Percentiles rank a stretch among this genome's conserved stretches.
Conservation (phyloP, 2,113 vertebrate genomes). For the Antechinus flavipes region DNA sequence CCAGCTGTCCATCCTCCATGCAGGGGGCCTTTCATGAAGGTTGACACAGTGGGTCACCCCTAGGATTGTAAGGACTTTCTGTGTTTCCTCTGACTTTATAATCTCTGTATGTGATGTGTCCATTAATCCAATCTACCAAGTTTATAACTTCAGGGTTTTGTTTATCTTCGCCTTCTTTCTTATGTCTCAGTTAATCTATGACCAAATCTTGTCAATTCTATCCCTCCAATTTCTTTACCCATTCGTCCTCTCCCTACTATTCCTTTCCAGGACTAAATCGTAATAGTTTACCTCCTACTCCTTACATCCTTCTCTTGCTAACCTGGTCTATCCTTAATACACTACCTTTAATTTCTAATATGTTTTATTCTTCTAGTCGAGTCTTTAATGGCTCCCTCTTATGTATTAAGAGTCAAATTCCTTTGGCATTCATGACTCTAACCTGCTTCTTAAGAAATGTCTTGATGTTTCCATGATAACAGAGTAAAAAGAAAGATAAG, state of each 20-base stretch:
- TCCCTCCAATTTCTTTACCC: no score
- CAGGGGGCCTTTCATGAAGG: background rate
- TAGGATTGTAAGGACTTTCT: background rate
- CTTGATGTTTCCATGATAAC: background rate
- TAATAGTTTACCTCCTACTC: background rate
- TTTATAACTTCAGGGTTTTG: background rate
- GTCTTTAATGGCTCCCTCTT: background rate
- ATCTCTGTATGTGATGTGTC: background rate
- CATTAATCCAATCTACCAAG: background rate
- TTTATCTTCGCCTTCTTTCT: background rate
- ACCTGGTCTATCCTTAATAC: background rate
- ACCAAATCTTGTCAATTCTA: background rate
- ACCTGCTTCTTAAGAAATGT: background rate
- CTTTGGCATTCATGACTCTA: background rate
- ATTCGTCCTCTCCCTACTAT: background rate
- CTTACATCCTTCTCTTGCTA: background rate
- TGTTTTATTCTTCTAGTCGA: background rate
- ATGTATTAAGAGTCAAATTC: background rate
- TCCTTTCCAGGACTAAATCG: background rate
- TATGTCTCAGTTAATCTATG: background rate
- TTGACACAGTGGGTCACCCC: background rate
- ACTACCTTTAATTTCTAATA: background rate
- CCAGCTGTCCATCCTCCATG: background rate
- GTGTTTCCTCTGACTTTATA: background rate
- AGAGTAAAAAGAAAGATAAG: background rate